A percentile compares a stretch with the other conserved stretches of the same genome.
These are phyloP conservation scores for Zoanthus sociatus DNA, from an alignment of 92 coral and sea anemone species.

Conservation along the genomic window DNA sequence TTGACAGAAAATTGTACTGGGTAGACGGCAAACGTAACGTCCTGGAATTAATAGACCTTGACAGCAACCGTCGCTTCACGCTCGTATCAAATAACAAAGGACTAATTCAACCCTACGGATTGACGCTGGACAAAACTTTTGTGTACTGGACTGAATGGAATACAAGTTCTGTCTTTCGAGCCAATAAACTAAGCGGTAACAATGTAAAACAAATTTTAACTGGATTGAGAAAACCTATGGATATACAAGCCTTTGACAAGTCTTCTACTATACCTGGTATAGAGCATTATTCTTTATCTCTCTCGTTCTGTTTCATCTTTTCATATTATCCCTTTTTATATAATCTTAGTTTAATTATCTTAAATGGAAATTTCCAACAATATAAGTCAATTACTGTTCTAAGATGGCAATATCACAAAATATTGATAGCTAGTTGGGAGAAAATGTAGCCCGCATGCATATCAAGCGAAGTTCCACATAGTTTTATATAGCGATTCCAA, in stretches of 20 bases:
- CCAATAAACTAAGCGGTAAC: conserved; percentile 21
- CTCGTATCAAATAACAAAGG: not conserved
- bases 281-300: not conserved
- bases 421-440: too few relatives aligned
- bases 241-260: conserved; percentile 23
- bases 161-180: conserved; percentile 29
- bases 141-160: conserved; percentile 65
- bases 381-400: too few relatives aligned
- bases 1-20: conserved; percentile 45
- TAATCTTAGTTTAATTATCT: too few relatives aligned
- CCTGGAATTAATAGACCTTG: conserved; percentile 40
- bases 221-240: conserved; percentile 25
- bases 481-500: too few relatives aligned
- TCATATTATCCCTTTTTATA: too few relatives aligned
- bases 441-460: too few relatives aligned
- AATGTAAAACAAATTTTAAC: not conserved
- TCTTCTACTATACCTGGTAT: not conserved
- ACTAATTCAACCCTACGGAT: conserved; percentile 47
- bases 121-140: conserved; percentile 48
- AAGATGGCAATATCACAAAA: too few relatives aligned
- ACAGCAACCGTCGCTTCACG: not conserved
- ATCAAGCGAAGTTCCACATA: too few relatives aligned
- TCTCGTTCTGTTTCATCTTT: too few relatives aligned
- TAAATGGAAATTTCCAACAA: too few relatives aligned
- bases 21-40: conserved; percentile 47